phyloP scores from a whole-genome alignment of 2,113 vertebrate species.

The Dolichallabes microphthalmus region DNA sequence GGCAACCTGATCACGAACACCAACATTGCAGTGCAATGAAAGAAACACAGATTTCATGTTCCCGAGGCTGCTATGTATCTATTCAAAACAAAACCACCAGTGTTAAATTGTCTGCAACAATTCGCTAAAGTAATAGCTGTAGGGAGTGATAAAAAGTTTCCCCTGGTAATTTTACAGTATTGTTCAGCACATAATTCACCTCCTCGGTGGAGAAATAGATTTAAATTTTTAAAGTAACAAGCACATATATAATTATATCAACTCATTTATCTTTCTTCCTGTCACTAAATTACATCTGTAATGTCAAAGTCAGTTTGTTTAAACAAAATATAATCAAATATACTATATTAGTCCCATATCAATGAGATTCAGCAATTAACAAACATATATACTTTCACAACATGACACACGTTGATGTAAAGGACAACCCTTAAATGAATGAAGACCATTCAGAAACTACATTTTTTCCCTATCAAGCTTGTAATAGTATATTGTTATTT shows the following conservation, averaged over 20 bases:
- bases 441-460: background rate
- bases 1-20: background rate
- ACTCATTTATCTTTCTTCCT: background rate
- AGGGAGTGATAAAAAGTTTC: background rate
- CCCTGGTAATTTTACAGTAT: background rate
- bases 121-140: background rate
- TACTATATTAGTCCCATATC: background rate
- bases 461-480: background rate
- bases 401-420: background rate
- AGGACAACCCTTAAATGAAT: background rate
- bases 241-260: background rate
- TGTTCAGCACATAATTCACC: background rate
- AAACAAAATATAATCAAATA: background rate
- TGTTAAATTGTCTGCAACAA: background rate
- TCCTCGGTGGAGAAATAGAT: background rate
- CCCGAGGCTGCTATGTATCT: background rate
- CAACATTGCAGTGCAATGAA: background rate
- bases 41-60: background rate
- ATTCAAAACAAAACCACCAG: conserved; percentile 10
- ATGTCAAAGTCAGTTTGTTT: background rate
- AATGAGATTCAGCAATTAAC: background rate
- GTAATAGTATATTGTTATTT: background rate
- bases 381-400: background rate
- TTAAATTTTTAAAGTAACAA: background rate
- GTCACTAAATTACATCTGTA: background rate